phyloP scores from a whole-genome alignment of 2,888 invertebrate species.

The Drosophila longiperda region DNA sequence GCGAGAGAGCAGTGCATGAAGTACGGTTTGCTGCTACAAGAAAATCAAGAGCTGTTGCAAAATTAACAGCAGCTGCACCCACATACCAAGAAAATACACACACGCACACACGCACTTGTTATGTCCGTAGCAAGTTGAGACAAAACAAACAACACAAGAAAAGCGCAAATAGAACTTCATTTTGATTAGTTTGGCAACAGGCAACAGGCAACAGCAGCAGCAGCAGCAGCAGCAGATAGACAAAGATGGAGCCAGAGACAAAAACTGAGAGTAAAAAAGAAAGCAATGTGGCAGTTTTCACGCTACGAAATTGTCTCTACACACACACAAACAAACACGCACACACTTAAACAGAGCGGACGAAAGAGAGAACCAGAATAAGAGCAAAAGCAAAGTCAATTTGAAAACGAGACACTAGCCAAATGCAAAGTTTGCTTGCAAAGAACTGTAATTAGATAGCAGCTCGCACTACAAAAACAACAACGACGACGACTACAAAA shows the following conservation, averaged over 20 bases:
- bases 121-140: slow-evolving; percentile 66
- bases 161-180: slow-evolving; percentile 60
- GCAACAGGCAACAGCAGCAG: slow-evolving; percentile 4
- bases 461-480: background rate
- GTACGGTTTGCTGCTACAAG: slow-evolving; percentile 71
- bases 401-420: slow-evolving; percentile 29
- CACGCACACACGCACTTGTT: slow-evolving; percentile 10
- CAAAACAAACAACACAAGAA: slow-evolving; percentile 63
- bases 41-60: slow-evolving; percentile 66
- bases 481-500: background rate
- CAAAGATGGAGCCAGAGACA: background rate
- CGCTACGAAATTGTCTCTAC: slow-evolving; percentile 47
- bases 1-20: slow-evolving; percentile 22
- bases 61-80: slow-evolving; percentile 46
- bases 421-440: slow-evolving; percentile 38
- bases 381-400: slow-evolving; percentile 4
- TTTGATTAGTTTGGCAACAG: slow-evolving; percentile 46
- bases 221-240: slow-evolving; percentile 2
- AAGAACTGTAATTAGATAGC: slow-evolving; percentile 33
- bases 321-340: background rate
- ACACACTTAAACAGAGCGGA: background rate
- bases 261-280: background rate
- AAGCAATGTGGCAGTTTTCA: slow-evolving; percentile 48
- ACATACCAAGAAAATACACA: slow-evolving; percentile 26
- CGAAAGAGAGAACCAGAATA: background rate